Base-by-base conservation (phyloP, 2,113 vertebrate genomes). In the Scortum barcoo region DNA sequence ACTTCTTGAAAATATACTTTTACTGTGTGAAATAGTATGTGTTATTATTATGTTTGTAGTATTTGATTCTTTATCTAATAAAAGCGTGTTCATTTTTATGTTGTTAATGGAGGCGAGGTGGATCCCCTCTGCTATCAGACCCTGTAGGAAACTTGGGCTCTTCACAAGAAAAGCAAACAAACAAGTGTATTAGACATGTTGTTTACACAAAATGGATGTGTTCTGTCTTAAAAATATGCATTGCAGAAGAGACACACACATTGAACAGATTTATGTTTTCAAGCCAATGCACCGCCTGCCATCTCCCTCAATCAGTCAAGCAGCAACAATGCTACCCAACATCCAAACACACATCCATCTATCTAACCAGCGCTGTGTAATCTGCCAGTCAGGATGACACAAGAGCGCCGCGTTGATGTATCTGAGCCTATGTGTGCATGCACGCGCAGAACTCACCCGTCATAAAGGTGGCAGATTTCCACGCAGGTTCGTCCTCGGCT, bases 401-500 rank as follows among this genome's bases (percentile, higher is more conserved):
- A 50, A 53, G 20, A 54, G n/a, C n/a, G 48, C 19, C 22, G 28
- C 60, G 28, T 26, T 51, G 42, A 62, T 57, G 48, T 26, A 24
- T 28, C 20, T 2, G 17, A 46, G 20, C 61, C 14, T 40, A 10
- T 38, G 26, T 38, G 40, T n/a, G 17, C 57, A 22, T 61, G 50
- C 17, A 54, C 11, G 58, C 57, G 46, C 40, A 20, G 50, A 40
- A 30, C 97, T 96, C 89, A 99, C 98, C 98, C 98, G 0, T 98
- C 96, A 11, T 97, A 96, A 7, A 99, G 96, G 81, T 99, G 97
- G 89, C 98, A 99, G 14, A 94, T 96, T 13, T 98, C 96, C 17
- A 99, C 97, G 82, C 98, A 99, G 63, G 93, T 96, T 83, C 95
- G 94, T 30, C 96, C 97, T n/a, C 98, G 93, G 85, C 96, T 97